phyloP scores from a whole-genome alignment of 2,113 vertebrate genomes.

The Empidonax traillii region DNA sequence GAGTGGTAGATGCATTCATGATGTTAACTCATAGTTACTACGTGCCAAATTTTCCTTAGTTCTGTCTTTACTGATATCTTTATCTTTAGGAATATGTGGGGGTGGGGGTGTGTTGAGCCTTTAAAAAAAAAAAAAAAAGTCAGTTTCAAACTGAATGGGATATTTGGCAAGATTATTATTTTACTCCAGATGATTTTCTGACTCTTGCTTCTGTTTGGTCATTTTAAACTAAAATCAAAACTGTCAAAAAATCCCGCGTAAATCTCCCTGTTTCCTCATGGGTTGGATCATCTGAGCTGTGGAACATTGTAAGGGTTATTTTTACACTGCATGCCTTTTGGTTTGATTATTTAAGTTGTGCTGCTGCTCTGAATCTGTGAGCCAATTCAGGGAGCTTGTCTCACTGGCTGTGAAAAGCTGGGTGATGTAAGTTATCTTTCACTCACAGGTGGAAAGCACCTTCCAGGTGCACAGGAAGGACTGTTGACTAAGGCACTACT shows the following conservation, averaged over 20 bases:
- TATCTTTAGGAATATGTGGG: not conserved
- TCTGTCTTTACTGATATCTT: not conserved
- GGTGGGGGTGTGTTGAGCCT: rapidly evolving
- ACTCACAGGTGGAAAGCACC: not conserved
- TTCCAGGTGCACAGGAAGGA: not conserved
- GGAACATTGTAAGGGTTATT: not conserved
- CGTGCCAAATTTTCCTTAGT: not conserved
- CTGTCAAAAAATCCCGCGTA: rapidly evolving
- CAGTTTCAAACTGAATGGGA: not conserved
- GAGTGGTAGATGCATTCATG: not conserved
- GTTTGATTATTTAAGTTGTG: not conserved
- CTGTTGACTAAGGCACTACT: not conserved
- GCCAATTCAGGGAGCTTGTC: not conserved
- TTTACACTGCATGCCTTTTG: not conserved
- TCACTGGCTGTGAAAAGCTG: not conserved
- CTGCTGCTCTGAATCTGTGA: not conserved
- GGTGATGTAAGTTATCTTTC: not conserved
- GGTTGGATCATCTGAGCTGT: not conserved
- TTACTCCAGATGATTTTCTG: not conserved
- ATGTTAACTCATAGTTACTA: not conserved
- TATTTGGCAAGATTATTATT: not conserved
- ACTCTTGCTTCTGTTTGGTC: not conserved
- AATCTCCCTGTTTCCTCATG: not conserved
- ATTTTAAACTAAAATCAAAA: not conserved
- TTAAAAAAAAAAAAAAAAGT: not conserved